Evolutionary conservation across 92 coral and sea anemone species (phyloP).

Genomic region (Heliopora coerulea): DNA sequence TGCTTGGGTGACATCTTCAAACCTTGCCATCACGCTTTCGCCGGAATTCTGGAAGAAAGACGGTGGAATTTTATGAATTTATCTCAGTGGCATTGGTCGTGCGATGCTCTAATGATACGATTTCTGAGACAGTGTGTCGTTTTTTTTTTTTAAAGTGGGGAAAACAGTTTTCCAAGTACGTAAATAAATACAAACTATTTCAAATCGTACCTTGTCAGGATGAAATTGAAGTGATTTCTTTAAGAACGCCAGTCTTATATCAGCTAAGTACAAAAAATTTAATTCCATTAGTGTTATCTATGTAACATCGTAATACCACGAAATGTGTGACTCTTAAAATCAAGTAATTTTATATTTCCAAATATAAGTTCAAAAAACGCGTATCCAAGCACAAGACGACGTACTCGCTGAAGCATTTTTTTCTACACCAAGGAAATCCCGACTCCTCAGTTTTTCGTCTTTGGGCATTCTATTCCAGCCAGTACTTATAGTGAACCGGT

Average conservation of each 20-base stretch:
- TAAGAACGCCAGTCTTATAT: conserved; percentile 33
- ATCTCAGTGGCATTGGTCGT: too few relatives aligned
- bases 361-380: too few relatives aligned
- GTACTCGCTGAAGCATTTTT: conserved; percentile 79
- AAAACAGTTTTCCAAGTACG: not conserved
- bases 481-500: conserved; percentile 19
- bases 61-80: not conserved
- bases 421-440: conserved; percentile 84
- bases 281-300: conserved; percentile 24
- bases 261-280: conserved; percentile 16
- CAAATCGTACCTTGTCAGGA: conserved; percentile 10
- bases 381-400: conserved; percentile 23
- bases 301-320: not conserved
- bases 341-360: too few relatives aligned
- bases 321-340: too few relatives aligned
- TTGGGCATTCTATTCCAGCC: conserved; percentile 82
- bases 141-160: not conserved
- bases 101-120: too few relatives aligned
- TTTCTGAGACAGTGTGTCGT: too few relatives aligned
- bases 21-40: conserved; percentile 27
- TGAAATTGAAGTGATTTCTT: conserved; percentile 23
- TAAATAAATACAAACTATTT: conserved; percentile 21
- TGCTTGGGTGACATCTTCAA: conserved; percentile 28
- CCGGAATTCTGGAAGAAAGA: conserved; percentile 12
- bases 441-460: conserved; percentile 87